Evolutionary conservation across 2,113 vertebrate species (phyloP), one percentile per base, ranked within the genome.

Genomic region (Eulacestoma nigropectus): DNA sequence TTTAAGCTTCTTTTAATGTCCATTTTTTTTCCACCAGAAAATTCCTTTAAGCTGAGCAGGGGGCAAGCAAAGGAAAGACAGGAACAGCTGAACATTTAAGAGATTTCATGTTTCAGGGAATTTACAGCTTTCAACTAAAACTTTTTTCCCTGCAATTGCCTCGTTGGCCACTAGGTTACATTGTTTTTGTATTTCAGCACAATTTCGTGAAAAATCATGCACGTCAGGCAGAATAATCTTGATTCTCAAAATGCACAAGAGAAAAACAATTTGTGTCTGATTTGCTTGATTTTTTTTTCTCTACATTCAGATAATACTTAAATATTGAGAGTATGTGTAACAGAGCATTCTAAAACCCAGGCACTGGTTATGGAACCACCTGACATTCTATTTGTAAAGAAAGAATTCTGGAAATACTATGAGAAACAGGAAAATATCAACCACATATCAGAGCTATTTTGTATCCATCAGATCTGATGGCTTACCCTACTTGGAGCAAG

Each of bases 351-450:
- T 84, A 85, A 64, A 84, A 47, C 10, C 11, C 39, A 72, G 49
- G 9, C 39, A 69, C 12, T 67, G 39, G 6, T 64, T 80, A n/a
- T 13, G 2, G 68, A 88, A 60, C 3, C 14, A 68, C 56, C 7
- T 55, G 69, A 64, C 35, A 39, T 87, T 92, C 26, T 62, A 35
- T 69, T 91, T 44, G 25, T 80, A 86, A 87, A 73, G 26, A 84
- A 87, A 64, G 22, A 59, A 82, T 44, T 60, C 16, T 65, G 30
- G 42, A 77, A 86, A 32, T 22, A n/a, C 1, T 11, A 39, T 49
- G 79, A 67, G 55, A 89, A 77, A 70, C 7, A 26, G 84, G 63
- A 91, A 97, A 93, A 94, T 65, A 93, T 57, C 74, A 93, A 56
- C 44, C 21, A 63, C 16, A 30, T 94, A 67, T 82, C 25, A 69